Conservation (phyloP, 2,113 vertebrate genomes). For the Malurus cyaneus region DNA sequence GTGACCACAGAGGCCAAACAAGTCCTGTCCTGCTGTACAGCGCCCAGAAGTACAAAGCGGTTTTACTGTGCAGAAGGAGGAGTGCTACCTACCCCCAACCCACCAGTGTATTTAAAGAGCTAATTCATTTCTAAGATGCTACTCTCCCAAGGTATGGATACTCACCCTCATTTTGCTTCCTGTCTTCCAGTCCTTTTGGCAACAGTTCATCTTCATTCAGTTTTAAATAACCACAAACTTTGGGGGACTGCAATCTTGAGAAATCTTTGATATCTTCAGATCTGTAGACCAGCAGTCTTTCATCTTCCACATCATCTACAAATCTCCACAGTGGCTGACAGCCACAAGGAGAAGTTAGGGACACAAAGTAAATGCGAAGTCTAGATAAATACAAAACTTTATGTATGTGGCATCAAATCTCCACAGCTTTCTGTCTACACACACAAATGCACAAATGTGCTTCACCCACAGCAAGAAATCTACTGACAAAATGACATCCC, state of each 20-base stretch:
- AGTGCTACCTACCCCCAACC: not conserved
- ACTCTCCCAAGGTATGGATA: not conserved
- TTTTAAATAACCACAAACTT: slow-evolving; percentile 91
- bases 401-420: not conserved
- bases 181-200: slow-evolving; percentile 68
- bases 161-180: slow-evolving; percentile 55
- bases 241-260: slow-evolving; percentile 87
- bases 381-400: not conserved
- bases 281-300: slow-evolving; percentile 89
- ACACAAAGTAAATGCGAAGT: not conserved
- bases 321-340: slow-evolving; percentile 92
- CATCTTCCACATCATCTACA: slow-evolving; percentile 78
- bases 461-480: not conserved
- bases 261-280: slow-evolving; percentile 93
- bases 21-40: not conserved
- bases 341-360: not conserved
- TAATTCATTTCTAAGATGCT: not conserved
- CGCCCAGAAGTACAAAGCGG: not conserved
- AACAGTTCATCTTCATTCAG: slow-evolving; percentile 74
- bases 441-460: not conserved
- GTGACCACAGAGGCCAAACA: not conserved
- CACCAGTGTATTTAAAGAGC: not conserved
- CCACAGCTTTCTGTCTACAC: not conserved
- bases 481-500: not conserved
- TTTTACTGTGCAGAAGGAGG: not conserved